phyloP scores from a whole-genome alignment of 2,113 vertebrate genomes.

The Microcebus jonahi region DNA sequence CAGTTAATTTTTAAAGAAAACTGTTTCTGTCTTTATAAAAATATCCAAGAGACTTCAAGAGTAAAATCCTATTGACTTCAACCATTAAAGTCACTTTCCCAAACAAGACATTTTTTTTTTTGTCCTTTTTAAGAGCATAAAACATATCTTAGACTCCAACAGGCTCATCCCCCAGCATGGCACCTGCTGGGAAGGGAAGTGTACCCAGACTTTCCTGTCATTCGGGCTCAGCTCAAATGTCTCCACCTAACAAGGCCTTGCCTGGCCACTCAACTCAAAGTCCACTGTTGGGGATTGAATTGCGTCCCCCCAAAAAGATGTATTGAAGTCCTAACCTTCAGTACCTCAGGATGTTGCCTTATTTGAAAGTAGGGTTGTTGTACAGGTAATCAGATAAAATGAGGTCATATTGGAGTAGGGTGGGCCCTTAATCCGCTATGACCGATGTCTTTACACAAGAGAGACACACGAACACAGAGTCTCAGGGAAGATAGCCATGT shows the following conservation, averaged over 20 bases:
- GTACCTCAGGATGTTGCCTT: background rate
- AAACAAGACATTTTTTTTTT: background rate
- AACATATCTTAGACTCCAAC: background rate
- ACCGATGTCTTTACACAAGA: background rate
- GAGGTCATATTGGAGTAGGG: background rate
- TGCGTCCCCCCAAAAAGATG: background rate
- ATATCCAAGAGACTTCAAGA: background rate
- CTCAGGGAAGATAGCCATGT: background rate
- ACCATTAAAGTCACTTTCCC: constrained; percentile 13
- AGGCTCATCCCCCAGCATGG: background rate
- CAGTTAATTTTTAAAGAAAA: constrained; percentile 11
- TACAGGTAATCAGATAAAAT: background rate
- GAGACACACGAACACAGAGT: background rate
- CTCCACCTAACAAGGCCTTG: background rate
- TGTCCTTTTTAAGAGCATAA: background rate
- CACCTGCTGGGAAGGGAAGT: background rate
- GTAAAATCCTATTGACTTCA: background rate
- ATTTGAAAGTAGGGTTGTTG: background rate
- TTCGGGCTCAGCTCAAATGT: constrained; percentile 9
- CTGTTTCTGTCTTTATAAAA: background rate
- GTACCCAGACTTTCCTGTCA: background rate
- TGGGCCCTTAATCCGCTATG: background rate
- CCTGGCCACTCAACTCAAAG: background rate
- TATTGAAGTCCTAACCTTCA: background rate
- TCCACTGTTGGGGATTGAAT: background rate